Evolutionary conservation across 1,140 invertebrate species (phyloP).

Genomic region (Melitaea cinxia): DNA sequence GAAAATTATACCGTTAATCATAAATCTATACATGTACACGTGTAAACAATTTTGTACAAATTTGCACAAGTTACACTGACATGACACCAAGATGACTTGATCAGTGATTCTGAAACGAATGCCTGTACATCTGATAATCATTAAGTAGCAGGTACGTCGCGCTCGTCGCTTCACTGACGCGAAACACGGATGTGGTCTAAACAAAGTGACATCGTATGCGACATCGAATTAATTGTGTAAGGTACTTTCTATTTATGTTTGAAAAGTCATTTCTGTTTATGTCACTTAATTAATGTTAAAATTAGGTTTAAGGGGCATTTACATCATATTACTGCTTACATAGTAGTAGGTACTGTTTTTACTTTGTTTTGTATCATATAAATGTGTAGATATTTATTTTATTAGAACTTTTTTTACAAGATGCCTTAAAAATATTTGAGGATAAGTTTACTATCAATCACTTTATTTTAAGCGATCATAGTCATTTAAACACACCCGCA

Average conservation of each 20-base stretch:
- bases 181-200: slow-evolving; percentile 28
- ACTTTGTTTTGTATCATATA: too few relatives aligned
- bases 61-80: not conserved
- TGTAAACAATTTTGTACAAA: too few relatives aligned
- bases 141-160: slow-evolving; percentile 27
- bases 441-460: too few relatives aligned
- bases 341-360: too few relatives aligned
- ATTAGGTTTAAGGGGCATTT: not conserved
- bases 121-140: slow-evolving; percentile 22
- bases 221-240: slow-evolving; percentile 20
- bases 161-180: slow-evolving; percentile 17
- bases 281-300: not conserved
- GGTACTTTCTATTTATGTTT: slow-evolving; percentile 20
- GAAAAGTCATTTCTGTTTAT: slow-evolving; percentile 15
- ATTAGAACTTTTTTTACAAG: too few relatives aligned
- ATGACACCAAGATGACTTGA: slow-evolving; percentile 1
- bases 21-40: too few relatives aligned
- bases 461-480: too few relatives aligned
- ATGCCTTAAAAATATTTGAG: too few relatives aligned
- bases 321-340: too few relatives aligned
- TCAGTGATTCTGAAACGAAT: slow-evolving; percentile 12
- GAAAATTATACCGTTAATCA: too few relatives aligned
- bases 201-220: slow-evolving; percentile 15
- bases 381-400: too few relatives aligned
- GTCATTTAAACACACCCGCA: too few relatives aligned